Conservation (phyloP, 1,140 invertebrate genomes). For the Copidosoma floridanum region DNA sequence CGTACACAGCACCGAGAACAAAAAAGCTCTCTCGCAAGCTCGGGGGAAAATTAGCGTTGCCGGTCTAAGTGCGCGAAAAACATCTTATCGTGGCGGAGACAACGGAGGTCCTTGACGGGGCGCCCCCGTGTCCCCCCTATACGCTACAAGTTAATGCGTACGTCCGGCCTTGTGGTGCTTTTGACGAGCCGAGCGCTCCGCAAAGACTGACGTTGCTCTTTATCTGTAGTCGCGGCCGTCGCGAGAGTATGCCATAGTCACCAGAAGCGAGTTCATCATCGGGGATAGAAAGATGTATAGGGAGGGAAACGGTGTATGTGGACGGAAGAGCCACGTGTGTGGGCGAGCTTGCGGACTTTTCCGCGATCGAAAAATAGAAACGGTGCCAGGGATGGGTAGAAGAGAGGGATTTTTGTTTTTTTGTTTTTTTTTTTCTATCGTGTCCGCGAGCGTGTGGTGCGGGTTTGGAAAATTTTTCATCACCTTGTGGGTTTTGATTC, state of each 20-base stretch:
- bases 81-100: no score
- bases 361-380: slow-evolving; percentile 22
- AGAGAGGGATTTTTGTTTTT: no score
- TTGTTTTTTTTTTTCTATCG: no score
- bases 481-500: background rate
- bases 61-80: background rate
- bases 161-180: background rate
- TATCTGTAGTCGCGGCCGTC: no score
- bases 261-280: no score
- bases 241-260: background rate
- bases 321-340: background rate
- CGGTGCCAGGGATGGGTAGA: slow-evolving; percentile 1
- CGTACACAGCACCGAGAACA: no score
- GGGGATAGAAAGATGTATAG: no score
- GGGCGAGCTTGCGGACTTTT: background rate
- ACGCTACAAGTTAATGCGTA: background rate
- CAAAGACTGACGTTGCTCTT: background rate
- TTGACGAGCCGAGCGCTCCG: background rate
- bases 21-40: no score
- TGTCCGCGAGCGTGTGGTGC: no score
- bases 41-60: background rate
- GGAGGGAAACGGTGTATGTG: no score
- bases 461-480: no score
- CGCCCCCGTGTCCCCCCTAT: background rate
- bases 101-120: background rate